A percentile compares a stretch with the other conserved stretches of the same genome.
Evolutionary conservation across 2,113 vertebrate species (phyloP).

Genomic region (Paraplagusia blochii): DNA sequence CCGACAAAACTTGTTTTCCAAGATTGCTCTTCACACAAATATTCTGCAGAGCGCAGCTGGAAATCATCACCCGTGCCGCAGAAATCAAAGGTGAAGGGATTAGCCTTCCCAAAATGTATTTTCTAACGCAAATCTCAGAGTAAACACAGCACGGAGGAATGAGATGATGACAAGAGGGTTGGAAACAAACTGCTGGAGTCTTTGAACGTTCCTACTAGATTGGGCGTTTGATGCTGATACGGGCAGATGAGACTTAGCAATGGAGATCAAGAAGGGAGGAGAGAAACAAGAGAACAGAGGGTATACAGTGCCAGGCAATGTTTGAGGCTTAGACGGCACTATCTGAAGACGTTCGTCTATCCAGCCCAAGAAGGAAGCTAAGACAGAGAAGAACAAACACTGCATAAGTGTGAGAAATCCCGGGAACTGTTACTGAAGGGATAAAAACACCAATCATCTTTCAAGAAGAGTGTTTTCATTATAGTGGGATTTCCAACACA

Average conservation of each 20-base stretch:
- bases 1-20: constrained; percentile 73
- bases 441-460: constrained; percentile 61
- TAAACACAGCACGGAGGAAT: constrained; percentile 67
- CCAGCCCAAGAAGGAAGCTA: constrained; percentile 57
- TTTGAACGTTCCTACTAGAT: constrained; percentile 60
- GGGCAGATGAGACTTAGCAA: constrained; percentile 41
- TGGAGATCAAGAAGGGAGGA: constrained; percentile 29
- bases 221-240: constrained; percentile 65
- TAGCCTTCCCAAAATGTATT: constrained; percentile 71
- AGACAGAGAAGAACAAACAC: constrained; percentile 56
- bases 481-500: constrained; percentile 65
- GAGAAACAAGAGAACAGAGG: not conserved
- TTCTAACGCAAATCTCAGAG: constrained; percentile 71
- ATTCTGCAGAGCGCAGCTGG: constrained; percentile 68
- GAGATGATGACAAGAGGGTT: constrained; percentile 61
- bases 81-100: constrained; percentile 69
- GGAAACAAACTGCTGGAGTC: constrained; percentile 65
- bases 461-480: constrained; percentile 69
- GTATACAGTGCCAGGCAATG: constrained; percentile 37
- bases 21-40: constrained; percentile 72
- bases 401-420: constrained; percentile 55
- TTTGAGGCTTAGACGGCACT: constrained; percentile 49
- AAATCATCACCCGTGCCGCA: constrained; percentile 65
- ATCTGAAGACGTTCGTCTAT: constrained; percentile 64
- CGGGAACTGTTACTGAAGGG: constrained; percentile 62